These are phyloP conservation scores for Elephantulus edwardii DNA, from an alignment of 2,113 vertebrate species.

Conservation along the genomic window DNA sequence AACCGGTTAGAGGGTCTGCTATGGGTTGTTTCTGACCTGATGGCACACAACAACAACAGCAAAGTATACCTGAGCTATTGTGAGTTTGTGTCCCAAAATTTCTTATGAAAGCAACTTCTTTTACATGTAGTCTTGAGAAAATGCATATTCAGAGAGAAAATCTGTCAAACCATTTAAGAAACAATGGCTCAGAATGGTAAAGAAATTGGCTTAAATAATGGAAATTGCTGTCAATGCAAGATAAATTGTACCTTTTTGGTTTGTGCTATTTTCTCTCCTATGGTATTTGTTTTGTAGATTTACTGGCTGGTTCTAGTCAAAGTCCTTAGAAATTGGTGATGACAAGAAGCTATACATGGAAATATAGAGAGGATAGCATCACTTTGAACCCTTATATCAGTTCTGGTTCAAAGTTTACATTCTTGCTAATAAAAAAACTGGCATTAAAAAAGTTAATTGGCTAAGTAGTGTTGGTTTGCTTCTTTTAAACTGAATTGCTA, in stretches of 20 bases:
- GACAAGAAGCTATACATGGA: neutral
- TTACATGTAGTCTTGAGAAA: neutral
- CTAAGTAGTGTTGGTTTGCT: neutral
- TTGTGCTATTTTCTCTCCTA: no score
- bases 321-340: neutral
- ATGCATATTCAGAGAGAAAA: neutral
- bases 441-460: neutral
- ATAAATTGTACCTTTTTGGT: neutral
- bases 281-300: neutral
- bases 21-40: no score
- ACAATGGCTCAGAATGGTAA: neutral
- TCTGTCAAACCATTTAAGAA: neutral
- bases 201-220: neutral
- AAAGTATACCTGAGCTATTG: no score
- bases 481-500: neutral
- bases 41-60: no score
- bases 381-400: neutral
- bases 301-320: neutral
- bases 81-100: neutral
- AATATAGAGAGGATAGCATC: neutral
- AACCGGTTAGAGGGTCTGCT: no score
- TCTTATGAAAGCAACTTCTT: neutral
- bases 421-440: neutral
- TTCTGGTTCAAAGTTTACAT: neutral
- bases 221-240: neutral